Percentiles rank a stretch among this genome's conserved stretches.
Evolutionary conservation across 2,888 invertebrate genomes (phyloP).

Genomic region (Anodontia alba): DNA sequence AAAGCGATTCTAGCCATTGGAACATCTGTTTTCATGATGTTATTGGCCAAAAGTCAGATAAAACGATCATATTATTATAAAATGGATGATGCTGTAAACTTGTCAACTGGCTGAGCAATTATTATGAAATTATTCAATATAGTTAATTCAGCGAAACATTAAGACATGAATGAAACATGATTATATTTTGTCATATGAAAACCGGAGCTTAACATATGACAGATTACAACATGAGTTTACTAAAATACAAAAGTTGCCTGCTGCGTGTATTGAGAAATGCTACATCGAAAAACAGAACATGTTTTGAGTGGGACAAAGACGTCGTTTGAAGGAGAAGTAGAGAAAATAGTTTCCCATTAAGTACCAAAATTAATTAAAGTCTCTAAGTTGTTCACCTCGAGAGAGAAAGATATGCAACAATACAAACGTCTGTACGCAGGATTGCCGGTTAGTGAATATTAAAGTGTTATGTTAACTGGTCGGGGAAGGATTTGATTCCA

Average conservation of each 20-base stretch:
- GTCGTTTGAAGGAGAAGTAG: neutral
- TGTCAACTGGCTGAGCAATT: constrained; percentile 11
- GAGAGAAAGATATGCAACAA: neutral
- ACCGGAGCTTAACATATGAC: neutral
- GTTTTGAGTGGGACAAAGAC: neutral
- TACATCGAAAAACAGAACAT: neutral
- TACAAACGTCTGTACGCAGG: too few species aligned
- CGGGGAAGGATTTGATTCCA: too few species aligned
- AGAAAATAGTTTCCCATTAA: neutral
- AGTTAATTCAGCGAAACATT: constrained; percentile 15
- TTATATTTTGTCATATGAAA: constrained; percentile 10
- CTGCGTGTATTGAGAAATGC: constrained; percentile 2
- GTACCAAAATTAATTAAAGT: constrained; percentile 14
- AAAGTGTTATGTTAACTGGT: too few species aligned
- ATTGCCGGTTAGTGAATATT: too few species aligned
- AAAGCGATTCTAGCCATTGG: neutral
- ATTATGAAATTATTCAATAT: constrained; percentile 18
- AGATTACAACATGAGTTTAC: constrained; percentile 5
- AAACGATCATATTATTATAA: constrained; percentile 14
- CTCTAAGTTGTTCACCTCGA: neutral
- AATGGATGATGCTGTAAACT: constrained; percentile 7
- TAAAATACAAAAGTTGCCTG: neutral
- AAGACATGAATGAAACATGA: constrained; percentile 13
- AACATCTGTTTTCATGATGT: constrained; percentile 5
- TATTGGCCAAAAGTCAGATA: constrained; percentile 16